phyloP scores from a whole-genome alignment of 2,888 invertebrate genomes.

The Leptinotarsa peninsularis region DNA sequence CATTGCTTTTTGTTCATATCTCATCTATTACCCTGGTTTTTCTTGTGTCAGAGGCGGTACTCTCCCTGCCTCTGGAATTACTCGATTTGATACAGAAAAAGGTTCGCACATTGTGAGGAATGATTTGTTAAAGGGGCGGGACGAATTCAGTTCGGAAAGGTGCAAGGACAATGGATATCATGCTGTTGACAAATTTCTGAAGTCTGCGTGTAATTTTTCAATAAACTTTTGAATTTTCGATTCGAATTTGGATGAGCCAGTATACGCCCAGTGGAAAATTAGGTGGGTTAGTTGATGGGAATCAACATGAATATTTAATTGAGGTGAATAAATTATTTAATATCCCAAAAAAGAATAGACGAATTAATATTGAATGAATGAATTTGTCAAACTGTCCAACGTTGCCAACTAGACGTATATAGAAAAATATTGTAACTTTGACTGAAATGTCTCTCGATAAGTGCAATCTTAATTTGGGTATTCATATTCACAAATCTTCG shows the following conservation, averaged over 20 bases:
- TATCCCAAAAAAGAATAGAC: neutral
- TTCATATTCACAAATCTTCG: no score
- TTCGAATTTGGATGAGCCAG: slow-evolving; percentile 38
- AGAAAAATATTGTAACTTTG: no score
- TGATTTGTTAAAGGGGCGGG: slow-evolving; percentile 62
- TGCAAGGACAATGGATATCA: slow-evolving; percentile 56
- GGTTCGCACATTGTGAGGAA: slow-evolving; percentile 56
- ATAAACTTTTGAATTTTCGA: slow-evolving; percentile 56
- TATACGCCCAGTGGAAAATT: slow-evolving; percentile 38
- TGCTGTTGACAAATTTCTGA: slow-evolving; percentile 63
- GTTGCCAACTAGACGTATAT: no score
- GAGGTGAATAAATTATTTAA: neutral
- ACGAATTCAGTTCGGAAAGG: slow-evolving; percentile 53
- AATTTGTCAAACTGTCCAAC: no score
- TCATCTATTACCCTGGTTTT: slow-evolving; percentile 54
- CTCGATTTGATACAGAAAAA: slow-evolving; percentile 66
- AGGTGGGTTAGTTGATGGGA: slow-evolving; percentile 38
- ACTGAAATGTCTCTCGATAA: no score
- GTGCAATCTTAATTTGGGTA: no score
- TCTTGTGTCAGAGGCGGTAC: slow-evolving; percentile 60
- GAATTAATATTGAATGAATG: neutral
- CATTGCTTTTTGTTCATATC: slow-evolving; percentile 51
- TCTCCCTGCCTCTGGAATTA: slow-evolving; percentile 65
- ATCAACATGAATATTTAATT: slow-evolving; percentile 38
- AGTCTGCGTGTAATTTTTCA: slow-evolving; percentile 61